Evolutionary conservation across 2,797 vertebrate species (phyloP), one percentile per base, ranked within the genome.

Genomic region (Zenarchopterus dispar): DNA sequence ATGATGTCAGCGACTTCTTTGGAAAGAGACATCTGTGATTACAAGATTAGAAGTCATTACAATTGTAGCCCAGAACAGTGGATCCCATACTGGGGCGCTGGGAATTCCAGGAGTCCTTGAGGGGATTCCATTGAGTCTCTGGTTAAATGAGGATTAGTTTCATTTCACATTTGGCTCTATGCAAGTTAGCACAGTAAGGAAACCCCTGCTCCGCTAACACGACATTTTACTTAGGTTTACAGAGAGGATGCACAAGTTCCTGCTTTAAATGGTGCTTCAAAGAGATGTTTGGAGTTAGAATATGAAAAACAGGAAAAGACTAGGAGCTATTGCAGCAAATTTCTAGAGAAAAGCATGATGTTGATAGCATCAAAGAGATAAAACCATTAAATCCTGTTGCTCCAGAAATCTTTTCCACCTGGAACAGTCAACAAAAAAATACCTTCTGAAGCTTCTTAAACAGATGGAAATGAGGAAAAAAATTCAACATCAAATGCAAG

Each of bases 1-100:
- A 85, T 81, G 86, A 87, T 86, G 82, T 83, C 86, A 84, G 76
- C 74, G 88, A 84, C 82, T 79, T 83, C 80, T 84, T 78, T 61
- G 13, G 33, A 39, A 79, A 84, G 76, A 70, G 75, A 84, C 80
- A 79, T 83, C 84, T 85, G 78, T 86, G 86, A 89, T 85, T 83
- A 86, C 63, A 82, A 84, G 77, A 86, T 86, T 80, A 72, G 50
- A 87, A 86, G 68, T 82, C 83, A 88, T 88, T 80, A 89, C 71
- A 55, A 70, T 68, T 80, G 70, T 73, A 54, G 51, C 71, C 62
- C 54, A 70, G 75, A 75, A 76, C 62, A 73, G 44, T 26, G 64
- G 24, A 49, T 74, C 54, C 75, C 75, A 66, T 73, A 79, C 67
- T 56, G 71, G 68, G 68, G 68, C 17, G 0, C 47, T 43, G 79